These are phyloP conservation scores for Lottia gigantea DNA, from an alignment of 2,888 invertebrate species.

Conservation along the genomic window DNA sequence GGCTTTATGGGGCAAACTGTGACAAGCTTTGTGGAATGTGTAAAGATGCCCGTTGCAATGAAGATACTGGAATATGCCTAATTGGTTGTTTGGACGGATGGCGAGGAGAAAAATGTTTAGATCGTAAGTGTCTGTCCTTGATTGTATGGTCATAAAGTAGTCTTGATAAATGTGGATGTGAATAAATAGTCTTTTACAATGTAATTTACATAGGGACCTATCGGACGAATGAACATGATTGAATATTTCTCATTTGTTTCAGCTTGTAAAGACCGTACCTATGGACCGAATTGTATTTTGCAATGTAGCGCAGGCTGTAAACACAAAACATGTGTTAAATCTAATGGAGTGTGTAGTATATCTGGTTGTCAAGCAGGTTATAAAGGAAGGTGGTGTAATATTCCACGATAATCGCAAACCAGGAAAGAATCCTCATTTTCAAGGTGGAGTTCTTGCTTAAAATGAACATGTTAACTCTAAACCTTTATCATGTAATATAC, in stretches of 20 bases:
- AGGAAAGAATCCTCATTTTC: no score
- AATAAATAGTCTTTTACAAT: no score
- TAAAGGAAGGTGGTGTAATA: no score
- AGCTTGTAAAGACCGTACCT: not conserved
- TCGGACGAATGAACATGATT: not conserved
- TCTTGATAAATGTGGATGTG: no score
- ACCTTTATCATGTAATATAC: no score
- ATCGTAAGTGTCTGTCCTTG: no score
- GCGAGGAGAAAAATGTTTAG: not conserved
- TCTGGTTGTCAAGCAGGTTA: not conserved
- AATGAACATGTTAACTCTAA: no score
- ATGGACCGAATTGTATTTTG: not conserved
- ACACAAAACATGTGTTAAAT: not conserved
- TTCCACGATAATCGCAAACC: no score
- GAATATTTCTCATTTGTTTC: not conserved
- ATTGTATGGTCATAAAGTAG: no score
- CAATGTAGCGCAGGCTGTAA: not conserved
- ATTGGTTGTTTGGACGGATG: not conserved
- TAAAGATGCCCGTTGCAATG: not conserved
- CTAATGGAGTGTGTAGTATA: not conserved
- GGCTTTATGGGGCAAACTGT: not conserved
- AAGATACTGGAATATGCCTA: not conserved
- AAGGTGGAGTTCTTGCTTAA: no score
- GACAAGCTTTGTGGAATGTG: not conserved
- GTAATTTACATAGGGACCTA: no score